Conservation (phyloP, 2,113 vertebrate genomes). For the Pelecanoides urinatrix region DNA sequence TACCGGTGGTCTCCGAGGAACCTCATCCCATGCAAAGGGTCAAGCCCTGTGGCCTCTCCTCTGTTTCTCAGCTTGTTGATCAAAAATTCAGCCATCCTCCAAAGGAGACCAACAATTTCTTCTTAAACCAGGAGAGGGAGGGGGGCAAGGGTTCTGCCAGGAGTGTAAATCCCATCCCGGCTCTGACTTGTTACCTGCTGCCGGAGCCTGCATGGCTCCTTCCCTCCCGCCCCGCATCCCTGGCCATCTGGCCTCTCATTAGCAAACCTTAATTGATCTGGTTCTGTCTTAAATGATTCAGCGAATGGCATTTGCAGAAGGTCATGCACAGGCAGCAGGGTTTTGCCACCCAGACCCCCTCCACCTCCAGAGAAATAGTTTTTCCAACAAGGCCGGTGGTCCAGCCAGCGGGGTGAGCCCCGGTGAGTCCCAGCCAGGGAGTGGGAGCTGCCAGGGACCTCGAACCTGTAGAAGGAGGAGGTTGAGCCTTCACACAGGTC, state of each 20-base stretch:
- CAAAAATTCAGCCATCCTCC: not conserved
- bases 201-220: not conserved
- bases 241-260: slow-evolving; percentile 17
- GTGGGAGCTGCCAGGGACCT: not conserved
- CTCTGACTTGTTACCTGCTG: not conserved
- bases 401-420: not conserved
- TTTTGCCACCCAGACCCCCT: not conserved
- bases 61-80: not conserved
- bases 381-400: not conserved
- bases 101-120: not conserved
- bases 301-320: not conserved
- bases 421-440: not conserved
- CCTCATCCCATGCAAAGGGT: not conserved
- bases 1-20: not conserved
- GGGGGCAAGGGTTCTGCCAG: not conserved
- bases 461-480: not conserved
- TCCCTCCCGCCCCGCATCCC: not conserved
- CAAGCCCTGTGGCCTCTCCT: not conserved
- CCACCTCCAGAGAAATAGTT: not conserved
- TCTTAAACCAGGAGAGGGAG: not conserved
- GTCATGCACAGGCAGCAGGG: not conserved
- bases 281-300: slow-evolving; percentile 48
- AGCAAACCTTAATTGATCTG: slow-evolving; percentile 48
- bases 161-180: not conserved
- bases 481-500: not conserved